Evolutionary conservation across 2,888 invertebrate genomes (phyloP), one percentile per base, ranked within the genome.

Genomic region (Cistogaster globosa): DNA sequence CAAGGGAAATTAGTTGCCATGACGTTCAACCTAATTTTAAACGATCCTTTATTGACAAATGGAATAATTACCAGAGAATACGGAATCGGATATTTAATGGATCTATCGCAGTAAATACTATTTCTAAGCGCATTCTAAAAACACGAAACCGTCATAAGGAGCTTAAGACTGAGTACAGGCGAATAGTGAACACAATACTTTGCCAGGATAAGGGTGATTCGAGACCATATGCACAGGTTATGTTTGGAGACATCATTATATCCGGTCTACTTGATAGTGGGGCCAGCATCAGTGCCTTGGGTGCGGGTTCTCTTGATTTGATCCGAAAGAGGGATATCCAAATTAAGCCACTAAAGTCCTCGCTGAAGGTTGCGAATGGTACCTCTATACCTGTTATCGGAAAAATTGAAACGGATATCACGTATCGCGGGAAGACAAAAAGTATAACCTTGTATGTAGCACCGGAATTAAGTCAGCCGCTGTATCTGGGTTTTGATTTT

Each of bases 401-500:
- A 36, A 69, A 32, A 38, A 6, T 69, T 5, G 53, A 26, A 26
- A 26, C 26, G 26, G 26, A 26, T 26, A 26, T 26, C 26, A 26
- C 26, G 26, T 26, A 26, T 26, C 26, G 26, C 26, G 26, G 26
- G 26, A 4, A 26, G 26, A 26, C 26, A 26, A 26, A 4, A 26
- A 26, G 26, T 26, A 26, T 69, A 20, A 57, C 38, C 0, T 11
- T 69, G 14, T 69, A 69, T 20, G 53, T 69, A 36, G 69, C 69
- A 36, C 57, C 57, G 22, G 38, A 22, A 38, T 36, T 69, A 14
- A 42, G 22, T 57, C 18, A 57, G 22, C 8, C 32, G 0, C 22
- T 69, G 42, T 69, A 69, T 42, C 36, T 69, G 8, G 57, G 42
- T 12, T 69, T 69, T 20, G 57, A 69, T 38, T 69, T 69, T 57